Evolutionary conservation across 1,140 invertebrate genomes (phyloP).

Genomic region (Pygmarrhopalites habei): DNA sequence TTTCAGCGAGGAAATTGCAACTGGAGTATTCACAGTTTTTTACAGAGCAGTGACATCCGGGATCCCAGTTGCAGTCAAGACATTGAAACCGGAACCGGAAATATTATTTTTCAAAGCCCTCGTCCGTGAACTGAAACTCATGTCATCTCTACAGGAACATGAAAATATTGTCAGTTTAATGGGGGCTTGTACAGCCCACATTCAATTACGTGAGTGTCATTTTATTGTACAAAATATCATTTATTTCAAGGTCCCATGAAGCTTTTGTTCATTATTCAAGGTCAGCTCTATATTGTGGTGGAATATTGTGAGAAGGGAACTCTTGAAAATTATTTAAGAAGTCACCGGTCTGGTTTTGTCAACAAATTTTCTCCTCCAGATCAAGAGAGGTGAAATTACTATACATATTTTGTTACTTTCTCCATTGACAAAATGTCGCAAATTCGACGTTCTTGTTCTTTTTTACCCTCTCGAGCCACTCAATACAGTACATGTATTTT

Average conservation of each 20-base stretch:
- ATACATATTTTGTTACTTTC: neutral
- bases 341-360: neutral
- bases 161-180: slow-evolving; percentile 17
- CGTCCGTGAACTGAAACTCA: slow-evolving; percentile 14
- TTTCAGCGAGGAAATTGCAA: neutral
- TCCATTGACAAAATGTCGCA: neutral
- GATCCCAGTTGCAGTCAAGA: neutral
- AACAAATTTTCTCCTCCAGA: slow-evolving; percentile 1
- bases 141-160: slow-evolving; percentile 10
- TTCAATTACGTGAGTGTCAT: neutral
- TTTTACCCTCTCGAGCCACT: no score
- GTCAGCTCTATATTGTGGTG: neutral
- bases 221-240: neutral
- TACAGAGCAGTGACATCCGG: neutral
- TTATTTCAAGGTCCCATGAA: neutral
- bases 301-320: slow-evolving; percentile 12
- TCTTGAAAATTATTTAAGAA: slow-evolving; percentile 5
- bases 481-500: no score
- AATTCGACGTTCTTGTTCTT: no score
- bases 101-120: slow-evolving; percentile 15
- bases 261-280: neutral
- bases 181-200: slow-evolving; percentile 18
- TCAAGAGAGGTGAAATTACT: neutral
- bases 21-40: neutral
- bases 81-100: neutral